Percentiles rank a stretch among this genome's conserved stretches.
These are phyloP conservation scores for Sebastes steindachneri DNA, from an alignment of 2,797 vertebrate genomes.

Conservation along the genomic window DNA sequence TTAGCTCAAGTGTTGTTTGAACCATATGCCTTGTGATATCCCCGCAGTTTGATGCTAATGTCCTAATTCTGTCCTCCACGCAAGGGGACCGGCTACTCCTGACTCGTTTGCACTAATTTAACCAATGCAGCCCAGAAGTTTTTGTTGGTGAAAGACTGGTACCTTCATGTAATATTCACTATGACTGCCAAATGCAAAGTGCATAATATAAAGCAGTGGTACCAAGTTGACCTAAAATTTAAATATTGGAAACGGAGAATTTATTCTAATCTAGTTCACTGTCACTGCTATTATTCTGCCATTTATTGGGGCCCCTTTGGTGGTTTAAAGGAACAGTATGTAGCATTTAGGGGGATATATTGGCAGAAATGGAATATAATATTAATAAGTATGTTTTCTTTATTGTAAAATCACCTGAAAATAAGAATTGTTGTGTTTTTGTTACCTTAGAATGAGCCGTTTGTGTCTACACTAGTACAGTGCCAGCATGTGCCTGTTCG, in stretches of 20 bases:
- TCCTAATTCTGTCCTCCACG: slow-evolving; percentile 49
- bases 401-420: not conserved
- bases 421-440: not conserved
- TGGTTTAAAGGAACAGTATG: not conserved
- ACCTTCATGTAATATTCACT: slow-evolving; percentile 7
- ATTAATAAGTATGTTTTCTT: not conserved
- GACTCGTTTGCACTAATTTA: slow-evolving; percentile 15
- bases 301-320: not conserved
- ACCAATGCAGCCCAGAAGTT: not conserved
- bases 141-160: not conserved
- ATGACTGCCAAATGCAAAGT: not conserved
- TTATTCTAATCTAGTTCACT: not conserved
- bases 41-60: slow-evolving; percentile 36
- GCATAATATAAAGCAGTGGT: not conserved
- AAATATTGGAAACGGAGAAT: not conserved
- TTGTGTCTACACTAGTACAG: not conserved
- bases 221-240: not conserved
- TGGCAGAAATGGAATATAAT: not conserved
- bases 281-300: not conserved
- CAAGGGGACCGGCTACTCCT: slow-evolving; percentile 7
- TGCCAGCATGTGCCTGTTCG: not conserved
- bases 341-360: not conserved
- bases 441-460: not conserved
- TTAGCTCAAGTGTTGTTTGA: slow-evolving; percentile 46
- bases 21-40: slow-evolving; percentile 40